Evolutionary conservation across 2,113 vertebrate species (phyloP).

Genomic region (Gadus macrocephalus): DNA sequence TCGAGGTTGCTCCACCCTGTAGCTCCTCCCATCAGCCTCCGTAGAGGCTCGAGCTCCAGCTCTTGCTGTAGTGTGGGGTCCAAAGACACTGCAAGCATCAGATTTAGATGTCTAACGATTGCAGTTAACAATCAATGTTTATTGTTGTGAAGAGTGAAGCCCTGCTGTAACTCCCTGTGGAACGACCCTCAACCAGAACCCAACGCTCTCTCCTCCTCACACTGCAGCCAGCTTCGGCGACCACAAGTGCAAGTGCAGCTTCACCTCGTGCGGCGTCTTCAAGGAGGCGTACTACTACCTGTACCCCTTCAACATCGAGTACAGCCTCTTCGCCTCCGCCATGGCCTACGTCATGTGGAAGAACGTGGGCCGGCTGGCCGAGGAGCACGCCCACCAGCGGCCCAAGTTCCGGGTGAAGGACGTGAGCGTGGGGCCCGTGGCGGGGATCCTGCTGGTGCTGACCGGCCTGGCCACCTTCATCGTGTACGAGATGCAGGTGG

Average conservation of each 20-base stretch:
- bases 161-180: background rate
- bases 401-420: constrained; percentile 68
- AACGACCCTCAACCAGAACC: background rate
- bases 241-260: constrained; percentile 71
- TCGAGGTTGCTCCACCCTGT: too few species aligned
- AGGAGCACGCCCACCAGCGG: constrained; percentile 60
- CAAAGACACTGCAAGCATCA: too few species aligned
- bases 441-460: constrained; percentile 74
- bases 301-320: constrained; percentile 94
- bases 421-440: constrained; percentile 71
- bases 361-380: constrained; percentile 81
- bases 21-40: too few species aligned
- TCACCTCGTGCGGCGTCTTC: constrained; percentile 77
- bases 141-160: background rate
- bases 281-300: constrained; percentile 85
- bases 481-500: constrained; percentile 78
- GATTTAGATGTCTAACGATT: too few species aligned
- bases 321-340: constrained; percentile 90
- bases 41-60: too few species aligned
- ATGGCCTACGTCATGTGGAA: constrained; percentile 95
- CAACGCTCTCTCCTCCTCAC: constrained; percentile 8
- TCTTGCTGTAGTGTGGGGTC: too few species aligned
- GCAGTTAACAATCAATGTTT: background rate
- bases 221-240: constrained; percentile 43
- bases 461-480: constrained; percentile 81